phyloP scores from a whole-genome alignment of 2,113 vertebrate genomes.

The Myotis yumanensis region DNA sequence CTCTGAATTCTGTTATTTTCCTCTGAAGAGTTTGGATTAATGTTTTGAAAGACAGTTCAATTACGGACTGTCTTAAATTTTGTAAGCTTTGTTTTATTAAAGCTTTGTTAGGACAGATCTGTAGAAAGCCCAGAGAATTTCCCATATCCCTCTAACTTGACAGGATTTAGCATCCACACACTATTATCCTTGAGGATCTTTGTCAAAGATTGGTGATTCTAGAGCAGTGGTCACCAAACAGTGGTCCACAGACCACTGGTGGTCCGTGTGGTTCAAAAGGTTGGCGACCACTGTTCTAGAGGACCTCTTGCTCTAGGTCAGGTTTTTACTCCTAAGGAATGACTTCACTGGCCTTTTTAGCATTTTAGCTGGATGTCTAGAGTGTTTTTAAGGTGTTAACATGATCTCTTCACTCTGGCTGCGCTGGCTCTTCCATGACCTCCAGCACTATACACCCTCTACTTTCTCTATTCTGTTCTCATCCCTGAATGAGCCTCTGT shows the following conservation, averaged over 20 bases:
- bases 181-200: neutral
- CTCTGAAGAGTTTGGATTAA: slow-evolving; percentile 25
- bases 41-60: neutral
- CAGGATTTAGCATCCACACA: neutral
- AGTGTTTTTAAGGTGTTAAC: neutral
- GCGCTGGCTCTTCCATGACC: neutral
- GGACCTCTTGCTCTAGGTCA: neutral
- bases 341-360: neutral
- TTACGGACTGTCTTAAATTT: neutral
- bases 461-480: neutral
- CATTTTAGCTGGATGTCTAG: neutral
- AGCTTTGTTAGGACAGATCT: neutral
- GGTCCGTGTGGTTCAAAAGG: too few species aligned
- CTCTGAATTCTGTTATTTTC: neutral
- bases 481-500: neutral
- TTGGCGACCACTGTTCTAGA: neutral
- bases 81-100: neutral
- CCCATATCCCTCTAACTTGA: neutral
- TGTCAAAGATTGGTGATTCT: neutral
- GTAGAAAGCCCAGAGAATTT: neutral
- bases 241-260: too few species aligned
- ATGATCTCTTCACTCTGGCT: neutral
- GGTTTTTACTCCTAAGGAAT: neutral
- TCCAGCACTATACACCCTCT: neutral
- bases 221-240: too few species aligned